Evolutionary conservation across 2,797 vertebrate genomes (phyloP), one percentile per base, ranked within the genome.

Genomic region (Channa striata): DNA sequence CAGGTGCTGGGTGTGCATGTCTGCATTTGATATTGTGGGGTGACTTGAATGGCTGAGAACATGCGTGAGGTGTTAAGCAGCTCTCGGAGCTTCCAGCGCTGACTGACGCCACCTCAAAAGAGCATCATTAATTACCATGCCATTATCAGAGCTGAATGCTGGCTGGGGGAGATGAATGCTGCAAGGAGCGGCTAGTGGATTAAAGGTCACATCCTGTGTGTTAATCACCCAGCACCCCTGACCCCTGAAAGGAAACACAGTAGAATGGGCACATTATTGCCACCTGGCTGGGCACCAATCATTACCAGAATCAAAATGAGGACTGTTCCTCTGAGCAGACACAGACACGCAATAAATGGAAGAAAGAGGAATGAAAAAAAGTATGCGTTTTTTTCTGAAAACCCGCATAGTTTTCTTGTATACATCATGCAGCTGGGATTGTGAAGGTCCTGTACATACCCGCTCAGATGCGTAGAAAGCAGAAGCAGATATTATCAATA

Each of bases 191-290:
- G 89, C 93, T 87, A 85, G 91, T 92, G 93, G 94, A 92, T 92
- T 91, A 94, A 90, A 95, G 95, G 93, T 94, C 93, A 93, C 89
- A 93, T 94, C 95, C 93, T 94, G 90, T 94, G 92, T 92, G 93
- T 94, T 94, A 93, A 93, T 94, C 91, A 92, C 92, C 81, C 78
- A 8, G 72, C 87, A 94, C 91, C 95, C 95, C 90, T 92, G 88
- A 91, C 90, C 93, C 84, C 78, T 84, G 68, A 74, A 93, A 96
- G 95, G 95, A 96, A 96, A 94, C 34, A 83, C 87, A 83, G 85
- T 85, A 94, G 94, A 96, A 96, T 94, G 91, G 93, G 80, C 85
- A 90, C 90, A 94, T 96, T 95, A 95, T 94, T 91, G 85, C 93
- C 92, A 91, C 92, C 87, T 91, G 93, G 88, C 91, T 86, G 92